Percentiles rank a stretch among this genome's conserved stretches.
phyloP scores from a whole-genome alignment of 2,888 invertebrate species.

The Lissocephala sabroskyi region DNA sequence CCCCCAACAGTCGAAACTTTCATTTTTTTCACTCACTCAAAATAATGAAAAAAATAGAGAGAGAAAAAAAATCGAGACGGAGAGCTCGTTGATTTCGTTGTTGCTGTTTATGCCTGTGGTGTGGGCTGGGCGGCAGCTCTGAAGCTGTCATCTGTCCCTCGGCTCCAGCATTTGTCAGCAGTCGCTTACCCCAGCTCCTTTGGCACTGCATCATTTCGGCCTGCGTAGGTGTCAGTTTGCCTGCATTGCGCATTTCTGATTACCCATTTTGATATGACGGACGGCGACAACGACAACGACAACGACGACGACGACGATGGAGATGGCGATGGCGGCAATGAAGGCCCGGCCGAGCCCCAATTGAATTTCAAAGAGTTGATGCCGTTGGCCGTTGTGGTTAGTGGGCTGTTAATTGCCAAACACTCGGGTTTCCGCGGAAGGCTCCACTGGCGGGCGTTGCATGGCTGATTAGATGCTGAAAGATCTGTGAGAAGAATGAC shows the following conservation, averaged over 20 bases:
- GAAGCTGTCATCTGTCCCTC: slow-evolving; percentile 9
- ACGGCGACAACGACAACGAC: too few relatives aligned
- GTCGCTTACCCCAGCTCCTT: neutral
- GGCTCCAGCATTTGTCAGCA: too few relatives aligned
- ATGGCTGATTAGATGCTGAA: slow-evolving; percentile 14
- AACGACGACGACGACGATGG: too few relatives aligned
- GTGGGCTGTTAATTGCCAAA: slow-evolving; percentile 15
- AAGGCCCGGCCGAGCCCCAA: slow-evolving; percentile 6
- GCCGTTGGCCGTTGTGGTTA: neutral
- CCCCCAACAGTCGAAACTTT: slow-evolving; percentile 34
- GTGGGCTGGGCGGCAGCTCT: slow-evolving; percentile 38
- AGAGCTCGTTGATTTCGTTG: neutral
- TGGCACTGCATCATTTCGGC: too few relatives aligned
- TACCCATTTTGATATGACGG: slow-evolving; percentile 9
- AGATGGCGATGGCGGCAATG: too few relatives aligned
- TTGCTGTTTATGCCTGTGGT: neutral
- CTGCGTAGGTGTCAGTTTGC: slow-evolving; percentile 33
- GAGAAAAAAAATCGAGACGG: neutral
- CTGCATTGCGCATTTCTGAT: slow-evolving; percentile 21
- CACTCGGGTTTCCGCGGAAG: slow-evolving; percentile 12
- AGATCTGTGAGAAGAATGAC: slow-evolving; percentile 2
- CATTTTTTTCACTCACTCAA: slow-evolving; percentile 57
- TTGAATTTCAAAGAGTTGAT: neutral
- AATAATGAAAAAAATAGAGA: slow-evolving; percentile 43
- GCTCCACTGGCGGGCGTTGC: slow-evolving; percentile 7